Evolutionary conservation across 2,797 vertebrate species (phyloP), one percentile per base, ranked within the genome.

Genomic region (Echiichthys vipera): DNA sequence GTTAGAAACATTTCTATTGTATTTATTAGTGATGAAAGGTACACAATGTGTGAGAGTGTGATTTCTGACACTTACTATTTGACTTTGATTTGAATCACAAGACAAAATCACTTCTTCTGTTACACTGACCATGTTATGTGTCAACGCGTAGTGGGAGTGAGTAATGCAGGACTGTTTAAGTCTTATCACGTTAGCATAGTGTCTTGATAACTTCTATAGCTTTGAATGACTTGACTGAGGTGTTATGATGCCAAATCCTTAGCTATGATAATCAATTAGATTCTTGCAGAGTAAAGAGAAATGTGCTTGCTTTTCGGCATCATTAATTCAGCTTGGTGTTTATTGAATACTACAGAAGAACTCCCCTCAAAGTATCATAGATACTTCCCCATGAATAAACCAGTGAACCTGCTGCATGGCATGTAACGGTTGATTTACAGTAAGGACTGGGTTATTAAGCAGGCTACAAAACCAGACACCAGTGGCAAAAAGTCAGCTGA

Each of bases 361-460:
- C 24, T 79, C 51, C 76, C 62, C 20, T 64, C 1, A 54, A 66
- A 81, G 27, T 86, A 62, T 64, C 67, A 32, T 64, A 65, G 43
- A 65, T 81, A 70, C 22, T 69, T 63, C 36, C 65, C 58, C 13
- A 20, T 65, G 29, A 55, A 36, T 71, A 43, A 78, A 65, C 64
- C 70, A 75, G 57, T 80, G 61, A 80, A 70, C 53, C 62, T 77
- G 79, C 75, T 87, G 92, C 90, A 94, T 92, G 91, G 84, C 87
- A 92, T 91, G 90, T 79, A 84, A 78, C 61, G 71, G 45, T 89
- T 90, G 81, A 84, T 80, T 89, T 80, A n/a, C n/a, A n/a, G n/a
- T n/a, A 68, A 63, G n/a, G 67, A 73, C 56, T 46, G 74, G 54
- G 58, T 68, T 73, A 8, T 68, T 73, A 8, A 79, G 39, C 51